Conservation (phyloP, 2,113 vertebrate species). For the Rattus rattus region DNA sequence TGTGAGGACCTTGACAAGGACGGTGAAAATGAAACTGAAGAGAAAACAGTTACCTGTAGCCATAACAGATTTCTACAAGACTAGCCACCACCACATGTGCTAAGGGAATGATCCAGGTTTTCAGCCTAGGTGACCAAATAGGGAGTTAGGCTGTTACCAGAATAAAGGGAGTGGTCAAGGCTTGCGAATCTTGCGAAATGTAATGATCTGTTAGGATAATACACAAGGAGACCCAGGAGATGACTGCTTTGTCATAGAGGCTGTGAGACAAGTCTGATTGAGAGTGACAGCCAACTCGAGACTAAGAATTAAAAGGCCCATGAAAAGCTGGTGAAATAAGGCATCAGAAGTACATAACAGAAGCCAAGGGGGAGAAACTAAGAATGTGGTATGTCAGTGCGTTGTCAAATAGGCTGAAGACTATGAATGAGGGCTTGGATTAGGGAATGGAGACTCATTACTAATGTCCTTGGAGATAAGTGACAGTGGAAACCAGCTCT, state of each 20-base stretch:
- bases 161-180: background rate
- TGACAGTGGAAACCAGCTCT: constrained; percentile 19
- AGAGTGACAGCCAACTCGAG: background rate
- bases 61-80: background rate
- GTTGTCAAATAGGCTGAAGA: background rate
- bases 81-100: background rate
- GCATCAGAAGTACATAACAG: background rate
- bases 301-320: constrained; percentile 1
- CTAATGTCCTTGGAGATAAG: background rate
- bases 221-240: background rate
- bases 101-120: background rate
- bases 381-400: background rate
- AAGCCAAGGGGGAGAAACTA: background rate
- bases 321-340: background rate
- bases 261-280: background rate
- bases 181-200: background rate
- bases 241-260: background rate
- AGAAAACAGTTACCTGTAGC: background rate
- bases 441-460: background rate
- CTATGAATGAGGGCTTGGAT: background rate
- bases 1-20: background rate
- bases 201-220: background rate
- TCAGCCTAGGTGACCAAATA: background rate
- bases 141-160: background rate
- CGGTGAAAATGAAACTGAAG: background rate